phyloP scores from a whole-genome alignment of 1,140 invertebrate species.

The Odontomachus brunneus region DNA sequence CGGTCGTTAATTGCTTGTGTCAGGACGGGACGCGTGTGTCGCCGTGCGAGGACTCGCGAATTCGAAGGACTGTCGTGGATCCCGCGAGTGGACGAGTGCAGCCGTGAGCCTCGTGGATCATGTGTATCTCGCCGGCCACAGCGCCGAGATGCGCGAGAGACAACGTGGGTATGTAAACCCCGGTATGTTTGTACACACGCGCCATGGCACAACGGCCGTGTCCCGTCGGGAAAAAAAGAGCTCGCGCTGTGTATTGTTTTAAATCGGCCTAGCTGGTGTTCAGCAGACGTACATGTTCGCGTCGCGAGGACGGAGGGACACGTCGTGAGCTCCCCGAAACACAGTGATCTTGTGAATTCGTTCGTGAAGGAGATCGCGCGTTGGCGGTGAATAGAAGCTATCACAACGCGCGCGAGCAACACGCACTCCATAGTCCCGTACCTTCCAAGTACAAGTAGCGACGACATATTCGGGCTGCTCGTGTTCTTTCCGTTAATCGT shows the following conservation, averaged over 20 bases:
- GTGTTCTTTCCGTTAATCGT: too few relatives aligned
- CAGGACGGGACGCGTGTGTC: neutral
- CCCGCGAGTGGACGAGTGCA: too few relatives aligned
- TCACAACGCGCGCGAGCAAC: too few relatives aligned
- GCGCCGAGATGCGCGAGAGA: too few relatives aligned
- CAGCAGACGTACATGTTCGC: neutral
- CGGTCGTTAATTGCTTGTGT: neutral
- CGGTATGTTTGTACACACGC: conserved; percentile 7
- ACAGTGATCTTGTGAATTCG: neutral
- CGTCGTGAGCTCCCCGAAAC: neutral
- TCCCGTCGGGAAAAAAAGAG: neutral
- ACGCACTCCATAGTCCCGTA: neutral
- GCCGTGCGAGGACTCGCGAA: neutral
- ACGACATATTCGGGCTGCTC: too few relatives aligned
- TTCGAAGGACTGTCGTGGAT: neutral
- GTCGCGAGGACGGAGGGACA: neutral
- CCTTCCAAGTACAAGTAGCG: neutral
- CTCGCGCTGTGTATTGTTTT: neutral
- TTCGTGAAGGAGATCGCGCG: too few relatives aligned
- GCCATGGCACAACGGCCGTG: neutral
- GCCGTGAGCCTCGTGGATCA: too few relatives aligned
- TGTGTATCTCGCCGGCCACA: too few relatives aligned
- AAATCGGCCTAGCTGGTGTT: neutral
- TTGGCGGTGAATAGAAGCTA: too few relatives aligned
- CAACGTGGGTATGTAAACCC: conserved; percentile 19